phyloP scores from a whole-genome alignment of 2,113 vertebrate genomes.

The Carettochelys insculpta region DNA sequence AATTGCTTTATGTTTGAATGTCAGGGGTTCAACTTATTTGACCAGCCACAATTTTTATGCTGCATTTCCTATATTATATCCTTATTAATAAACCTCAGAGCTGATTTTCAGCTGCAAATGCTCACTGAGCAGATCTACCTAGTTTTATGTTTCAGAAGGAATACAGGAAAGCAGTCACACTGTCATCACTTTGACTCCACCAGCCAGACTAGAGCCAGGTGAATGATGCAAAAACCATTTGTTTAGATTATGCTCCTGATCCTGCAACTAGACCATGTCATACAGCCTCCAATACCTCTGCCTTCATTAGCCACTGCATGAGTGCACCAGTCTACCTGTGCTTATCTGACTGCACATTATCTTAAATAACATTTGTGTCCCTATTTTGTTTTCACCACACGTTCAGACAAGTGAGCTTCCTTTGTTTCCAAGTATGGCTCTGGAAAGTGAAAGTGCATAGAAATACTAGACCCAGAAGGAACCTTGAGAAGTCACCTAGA shows the following conservation, averaged over 20 bases:
- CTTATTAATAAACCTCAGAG: neutral
- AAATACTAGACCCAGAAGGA: too few species aligned
- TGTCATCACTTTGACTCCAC: neutral
- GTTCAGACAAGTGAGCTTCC: neutral
- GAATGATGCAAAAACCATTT: neutral
- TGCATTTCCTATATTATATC: neutral
- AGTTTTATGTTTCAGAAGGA: neutral
- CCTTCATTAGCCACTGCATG: neutral
- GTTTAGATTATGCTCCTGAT: neutral
- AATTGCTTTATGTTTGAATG: neutral
- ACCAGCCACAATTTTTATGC: neutral
- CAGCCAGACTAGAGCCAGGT: neutral
- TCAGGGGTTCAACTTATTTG: neutral
- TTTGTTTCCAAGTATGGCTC: neutral
- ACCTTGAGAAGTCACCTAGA: too few species aligned
- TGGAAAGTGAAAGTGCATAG: neutral
- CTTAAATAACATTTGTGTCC: neutral
- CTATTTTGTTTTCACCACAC: neutral
- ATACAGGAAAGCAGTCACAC: neutral
- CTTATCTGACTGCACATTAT: neutral
- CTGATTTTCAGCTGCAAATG: neutral
- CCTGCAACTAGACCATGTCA: neutral
- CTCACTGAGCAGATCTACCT: neutral
- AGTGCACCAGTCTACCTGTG: neutral
- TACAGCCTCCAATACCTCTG: neutral